Conservation (phyloP, 1,140 invertebrate species). For the Hormaphis cornu region DNA sequence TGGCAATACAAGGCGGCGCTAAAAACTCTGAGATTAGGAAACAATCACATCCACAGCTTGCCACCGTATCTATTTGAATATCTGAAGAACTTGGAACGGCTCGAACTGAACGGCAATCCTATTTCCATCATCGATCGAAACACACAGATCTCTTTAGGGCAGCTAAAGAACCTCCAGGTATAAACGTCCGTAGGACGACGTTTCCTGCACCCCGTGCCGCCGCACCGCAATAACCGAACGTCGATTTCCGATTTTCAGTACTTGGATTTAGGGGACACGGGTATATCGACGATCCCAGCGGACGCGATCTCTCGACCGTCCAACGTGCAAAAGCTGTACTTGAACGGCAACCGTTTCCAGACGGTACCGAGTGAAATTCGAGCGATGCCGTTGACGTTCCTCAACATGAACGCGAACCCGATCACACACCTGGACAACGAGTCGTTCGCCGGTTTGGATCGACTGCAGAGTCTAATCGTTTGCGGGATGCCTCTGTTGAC, state of each 20-base stretch:
- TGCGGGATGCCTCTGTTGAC: neutral
- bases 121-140: slow-evolving; percentile 9
- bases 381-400: neutral
- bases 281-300: neutral
- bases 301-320: neutral
- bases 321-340: neutral
- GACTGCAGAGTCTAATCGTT: neutral
- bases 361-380: neutral
- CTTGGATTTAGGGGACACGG: slow-evolving; percentile 7
- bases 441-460: slow-evolving; percentile 3
- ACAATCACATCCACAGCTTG: slow-evolving; percentile 3
- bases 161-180: slow-evolving; percentile 11
- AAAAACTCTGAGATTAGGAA: neutral
- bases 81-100: neutral
- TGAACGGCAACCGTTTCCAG: slow-evolving; percentile 1
- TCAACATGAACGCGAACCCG: slow-evolving; percentile 13
- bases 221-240: too few relatives aligned
- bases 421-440: neutral
- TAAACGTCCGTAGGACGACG: too few relatives aligned
- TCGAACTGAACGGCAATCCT: slow-evolving; percentile 11
- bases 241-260: neutral
- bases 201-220: too few relatives aligned
- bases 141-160: neutral
- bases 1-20: neutral
- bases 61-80: neutral